phyloP scores from a whole-genome alignment of 1,140 invertebrate genomes.

The Pseudobourletiella spinata region DNA sequence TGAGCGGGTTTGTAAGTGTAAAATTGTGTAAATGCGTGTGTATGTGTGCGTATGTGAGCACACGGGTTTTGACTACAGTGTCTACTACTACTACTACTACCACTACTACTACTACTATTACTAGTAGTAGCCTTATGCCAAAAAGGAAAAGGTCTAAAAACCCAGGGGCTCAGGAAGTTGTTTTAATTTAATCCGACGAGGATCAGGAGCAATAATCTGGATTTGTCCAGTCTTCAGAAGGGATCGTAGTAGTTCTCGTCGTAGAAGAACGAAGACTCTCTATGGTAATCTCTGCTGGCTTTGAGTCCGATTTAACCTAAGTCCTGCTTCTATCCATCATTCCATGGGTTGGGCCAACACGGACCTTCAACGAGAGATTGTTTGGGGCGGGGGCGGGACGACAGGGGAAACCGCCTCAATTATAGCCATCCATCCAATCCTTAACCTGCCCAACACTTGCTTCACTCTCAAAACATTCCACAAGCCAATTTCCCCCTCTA shows the following conservation, averaged over 20 bases:
- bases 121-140: slow-evolving; percentile 8
- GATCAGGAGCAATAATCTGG: slow-evolving; percentile 17
- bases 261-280: slow-evolving; percentile 14
- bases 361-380: not conserved
- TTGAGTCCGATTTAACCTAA: slow-evolving; percentile 16
- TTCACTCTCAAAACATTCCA: not conserved
- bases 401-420: not conserved
- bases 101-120: not conserved
- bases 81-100: not conserved
- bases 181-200: slow-evolving; percentile 17
- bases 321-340: slow-evolving; percentile 13
- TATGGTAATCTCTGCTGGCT: slow-evolving; percentile 17
- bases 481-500: not conserved
- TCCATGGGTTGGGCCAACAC: not conserved
- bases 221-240: slow-evolving; percentile 16
- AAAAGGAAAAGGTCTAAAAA: slow-evolving; percentile 17
- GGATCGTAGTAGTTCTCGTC: slow-evolving; percentile 12
- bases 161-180: slow-evolving; percentile 16
- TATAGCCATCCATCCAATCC: not conserved
- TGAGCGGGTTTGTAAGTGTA: not conserved
- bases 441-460: not conserved
- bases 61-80: not conserved
- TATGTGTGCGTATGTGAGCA: not conserved
- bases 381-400: no score
- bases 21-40: not conserved